Evolutionary conservation across 2,888 invertebrate species (phyloP).

Genomic region (Diloba caeruleocephala): DNA sequence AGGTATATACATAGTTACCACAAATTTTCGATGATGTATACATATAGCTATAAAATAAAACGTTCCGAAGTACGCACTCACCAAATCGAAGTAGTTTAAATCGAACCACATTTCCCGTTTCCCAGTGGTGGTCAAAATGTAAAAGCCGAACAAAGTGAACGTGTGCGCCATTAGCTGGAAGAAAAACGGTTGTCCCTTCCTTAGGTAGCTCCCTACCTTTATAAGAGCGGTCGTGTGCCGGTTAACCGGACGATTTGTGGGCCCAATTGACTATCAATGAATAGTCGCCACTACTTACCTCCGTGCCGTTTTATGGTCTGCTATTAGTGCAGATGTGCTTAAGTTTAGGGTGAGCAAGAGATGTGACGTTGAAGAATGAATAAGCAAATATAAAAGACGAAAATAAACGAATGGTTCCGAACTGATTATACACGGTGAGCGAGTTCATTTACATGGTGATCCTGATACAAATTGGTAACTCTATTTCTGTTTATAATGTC

Average conservation of each 20-base stretch:
- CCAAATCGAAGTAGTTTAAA: conserved; percentile 11
- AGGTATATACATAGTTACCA: no score
- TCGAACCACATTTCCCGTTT: conserved; percentile 17
- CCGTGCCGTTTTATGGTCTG: conserved; percentile 51
- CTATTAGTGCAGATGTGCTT: conserved; percentile 37
- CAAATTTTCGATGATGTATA: no score
- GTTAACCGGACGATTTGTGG: conserved; percentile 78
- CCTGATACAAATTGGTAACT: no score
- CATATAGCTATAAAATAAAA: background rate
- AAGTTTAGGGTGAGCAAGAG: conserved; percentile 16
- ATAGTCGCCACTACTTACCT: conserved; percentile 72
- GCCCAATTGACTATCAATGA: conserved; percentile 84
- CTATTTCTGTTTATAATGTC: no score
- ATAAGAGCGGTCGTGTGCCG: conserved; percentile 72
- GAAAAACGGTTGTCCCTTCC: conserved; percentile 64
- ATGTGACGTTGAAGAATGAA: conserved; percentile 27
- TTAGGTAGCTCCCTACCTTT: conserved; percentile 49
- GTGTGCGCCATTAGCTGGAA: conserved; percentile 56
- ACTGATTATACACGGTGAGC: no score
- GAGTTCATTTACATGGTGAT: no score
- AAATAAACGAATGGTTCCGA: background rate
- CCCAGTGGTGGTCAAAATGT: conserved; percentile 27
- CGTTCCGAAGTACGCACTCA: background rate
- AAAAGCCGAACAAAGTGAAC: conserved; percentile 39
- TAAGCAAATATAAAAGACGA: background rate